Evolutionary conservation across 2,888 invertebrate genomes (phyloP), one percentile per base, ranked within the genome.

Genomic region (Argynnis bischoffii): DNA sequence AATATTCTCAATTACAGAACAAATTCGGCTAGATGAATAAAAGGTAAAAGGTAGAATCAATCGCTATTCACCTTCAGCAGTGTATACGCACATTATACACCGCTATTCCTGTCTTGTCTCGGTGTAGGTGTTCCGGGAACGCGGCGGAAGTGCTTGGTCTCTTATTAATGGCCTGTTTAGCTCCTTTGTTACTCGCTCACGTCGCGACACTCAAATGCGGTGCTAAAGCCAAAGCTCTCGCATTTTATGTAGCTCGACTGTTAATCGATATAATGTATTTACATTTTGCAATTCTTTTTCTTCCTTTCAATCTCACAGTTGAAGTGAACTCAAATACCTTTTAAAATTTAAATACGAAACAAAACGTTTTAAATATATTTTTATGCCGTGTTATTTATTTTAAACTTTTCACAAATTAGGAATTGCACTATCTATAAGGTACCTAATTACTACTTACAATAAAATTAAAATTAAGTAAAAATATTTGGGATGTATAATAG

Each of bases 141-240:
- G 84, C 87, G 79, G 81, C 90, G 91, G 91, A 91, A 89, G 90
- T 86, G 86, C 87, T 87, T 85, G 80, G 87, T 85, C 89, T 88
- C 90, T 90, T 92, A 90, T 91, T 91, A 91, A 92, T 92, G 91
- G 84, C 87, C 90, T 90, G 90, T 90, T 92, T 92, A 90, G 85
- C 87, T 88, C 88, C 89, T 91, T 92, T 89, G 90, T 91, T 88
- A 88, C 87, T 86, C 82, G 83, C 87, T 87, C 90, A 88, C 90
- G 88, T 88, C 87, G 86, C 84, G 84, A 84, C 86, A 86, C 87
- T 71, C 61, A 61, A 65, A 63, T 69, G 57, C 50, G 63, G 51
- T 67, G 64, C 64, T 64, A 65, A 65, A 69, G 59, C 50, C 60
- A 15, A 41, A 50, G 18, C 35, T 61, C 50, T 50, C 51, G 51